Conservation (phyloP, 2,888 invertebrate genomes). For the Pyrgus malvae region DNA sequence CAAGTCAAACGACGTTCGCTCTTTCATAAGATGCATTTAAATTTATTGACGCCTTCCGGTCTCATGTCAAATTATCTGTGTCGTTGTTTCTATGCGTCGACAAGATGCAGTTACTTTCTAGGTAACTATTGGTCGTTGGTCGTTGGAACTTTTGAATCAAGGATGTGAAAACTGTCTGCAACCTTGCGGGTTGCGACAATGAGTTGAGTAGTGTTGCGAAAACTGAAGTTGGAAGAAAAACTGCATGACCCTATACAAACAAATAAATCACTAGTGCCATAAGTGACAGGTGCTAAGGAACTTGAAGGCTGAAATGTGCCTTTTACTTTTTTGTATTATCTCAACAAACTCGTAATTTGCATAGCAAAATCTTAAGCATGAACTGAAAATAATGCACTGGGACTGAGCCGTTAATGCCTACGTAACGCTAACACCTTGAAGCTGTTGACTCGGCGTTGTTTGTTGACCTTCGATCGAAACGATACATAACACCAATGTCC, state of each 20-base stretch:
- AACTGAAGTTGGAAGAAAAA: conserved; percentile 19
- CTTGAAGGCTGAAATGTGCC: conserved; percentile 29
- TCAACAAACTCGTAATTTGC: conserved; percentile 17
- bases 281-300: conserved; percentile 24
- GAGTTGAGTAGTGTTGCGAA: conserved; percentile 13
- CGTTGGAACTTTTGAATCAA: not conserved
- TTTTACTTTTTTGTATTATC: conserved; percentile 29
- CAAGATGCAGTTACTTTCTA: conserved; percentile 8
- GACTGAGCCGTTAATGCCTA: conserved; percentile 18
- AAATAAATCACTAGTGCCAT: conserved; percentile 21
- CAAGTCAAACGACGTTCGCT: conserved; percentile 10
- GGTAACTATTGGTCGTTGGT: not conserved
- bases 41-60: conserved; percentile 24
- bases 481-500: conserved; percentile 29
- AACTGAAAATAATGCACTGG: conserved; percentile 21
- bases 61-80: conserved; percentile 11
- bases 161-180: conserved; percentile 11
- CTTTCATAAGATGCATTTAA: conserved; percentile 26
- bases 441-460: conserved; percentile 38
- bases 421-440: conserved; percentile 37
- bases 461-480: conserved; percentile 37
- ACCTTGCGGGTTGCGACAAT: conserved; percentile 20
- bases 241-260: conserved; percentile 24
- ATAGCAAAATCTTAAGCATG: conserved; percentile 7
- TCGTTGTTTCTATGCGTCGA: conserved; percentile 9